Percentiles rank a stretch among this genome's conserved stretches.
phyloP scores from a whole-genome alignment of 2,888 invertebrate species.

The Perizoma flavofasciatum region DNA sequence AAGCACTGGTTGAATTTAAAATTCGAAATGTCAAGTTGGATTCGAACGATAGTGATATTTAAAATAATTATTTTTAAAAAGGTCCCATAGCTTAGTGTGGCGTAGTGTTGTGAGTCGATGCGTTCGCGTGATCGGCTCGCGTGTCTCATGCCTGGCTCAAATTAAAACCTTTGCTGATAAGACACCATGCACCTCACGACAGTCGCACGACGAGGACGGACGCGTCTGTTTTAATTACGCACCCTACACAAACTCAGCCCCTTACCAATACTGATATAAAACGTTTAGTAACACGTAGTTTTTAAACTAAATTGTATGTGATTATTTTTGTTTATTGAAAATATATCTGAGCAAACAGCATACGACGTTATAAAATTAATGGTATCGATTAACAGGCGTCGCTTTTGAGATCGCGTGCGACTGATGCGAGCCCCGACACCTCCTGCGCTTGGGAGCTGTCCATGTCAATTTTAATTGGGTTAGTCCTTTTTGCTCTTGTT shows the following conservation, averaged over 20 bases:
- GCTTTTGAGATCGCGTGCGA: slow-evolving; percentile 75
- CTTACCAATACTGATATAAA: slow-evolving; percentile 32
- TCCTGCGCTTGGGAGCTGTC: slow-evolving; percentile 65
- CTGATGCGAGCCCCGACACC: slow-evolving; percentile 69
- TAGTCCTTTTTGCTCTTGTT: slow-evolving; percentile 68
- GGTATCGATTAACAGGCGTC: slow-evolving; percentile 75
- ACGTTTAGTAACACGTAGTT: slow-evolving; percentile 28
- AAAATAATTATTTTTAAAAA: slow-evolving; percentile 70
- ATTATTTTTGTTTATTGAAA: slow-evolving; percentile 56
- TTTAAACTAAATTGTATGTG: slow-evolving; percentile 14
- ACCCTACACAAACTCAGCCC: slow-evolving; percentile 74
- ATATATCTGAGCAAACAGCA: slow-evolving; percentile 66
- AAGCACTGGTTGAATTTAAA: slow-evolving; percentile 38
- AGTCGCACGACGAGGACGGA: slow-evolving; percentile 58
- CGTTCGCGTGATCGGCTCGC: slow-evolving; percentile 80
- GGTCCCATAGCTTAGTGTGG: slow-evolving; percentile 41
- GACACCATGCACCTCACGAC: slow-evolving; percentile 80
- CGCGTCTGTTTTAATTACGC: slow-evolving; percentile 82
- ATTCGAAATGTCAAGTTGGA: slow-evolving; percentile 44
- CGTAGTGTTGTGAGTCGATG: slow-evolving; percentile 47
- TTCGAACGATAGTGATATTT: slow-evolving; percentile 60
- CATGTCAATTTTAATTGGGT: slow-evolving; percentile 82
- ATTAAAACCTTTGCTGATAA: slow-evolving; percentile 79
- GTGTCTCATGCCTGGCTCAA: slow-evolving; percentile 79
- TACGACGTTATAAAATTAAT: slow-evolving; percentile 77